Conservation (phyloP, 2,797 vertebrate genomes). For the Leucoraja ocellata region DNA sequence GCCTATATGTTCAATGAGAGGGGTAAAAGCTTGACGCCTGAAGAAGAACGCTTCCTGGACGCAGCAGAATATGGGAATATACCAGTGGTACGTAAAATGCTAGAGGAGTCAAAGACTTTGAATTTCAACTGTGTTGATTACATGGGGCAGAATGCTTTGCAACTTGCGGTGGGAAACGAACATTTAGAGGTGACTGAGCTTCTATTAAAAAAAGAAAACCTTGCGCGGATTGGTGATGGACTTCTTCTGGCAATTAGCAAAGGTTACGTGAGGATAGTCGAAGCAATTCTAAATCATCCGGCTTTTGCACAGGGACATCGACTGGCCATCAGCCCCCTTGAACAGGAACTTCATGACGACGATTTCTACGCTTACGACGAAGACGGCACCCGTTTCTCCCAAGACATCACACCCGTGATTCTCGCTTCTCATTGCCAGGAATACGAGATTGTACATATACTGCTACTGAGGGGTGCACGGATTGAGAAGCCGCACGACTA, state of each 20-base stretch:
- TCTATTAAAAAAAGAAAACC: constrained; percentile 84
- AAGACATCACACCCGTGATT: constrained; percentile 86
- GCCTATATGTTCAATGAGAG: constrained; percentile 98
- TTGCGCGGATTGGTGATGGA: constrained; percentile 82
- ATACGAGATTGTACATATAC: constrained; percentile 91
- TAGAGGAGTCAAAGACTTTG: constrained; percentile 91
- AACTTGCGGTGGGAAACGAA: constrained; percentile 87
- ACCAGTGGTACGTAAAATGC: constrained; percentile 90
- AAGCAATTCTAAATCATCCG: constrained; percentile 82
- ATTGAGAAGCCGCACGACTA: constrained; percentile 92
- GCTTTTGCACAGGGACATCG: constrained; percentile 81
- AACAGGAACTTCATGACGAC: constrained; percentile 85
- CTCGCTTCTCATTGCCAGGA: constrained; percentile 91
- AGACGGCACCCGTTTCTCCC: constrained; percentile 88
- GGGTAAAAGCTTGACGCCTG: constrained; percentile 78
- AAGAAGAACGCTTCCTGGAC: constrained; percentile 88
- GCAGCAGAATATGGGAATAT: constrained; percentile 94
- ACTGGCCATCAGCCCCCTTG: constrained; percentile 76
- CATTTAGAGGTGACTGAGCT: constrained; percentile 91
- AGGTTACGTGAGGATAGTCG: constrained; percentile 89
- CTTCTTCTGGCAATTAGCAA: constrained; percentile 89
- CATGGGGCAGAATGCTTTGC: constrained; percentile 92
- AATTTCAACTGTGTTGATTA: constrained; percentile 95
- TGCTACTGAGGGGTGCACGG: constrained; percentile 79
- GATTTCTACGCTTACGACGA: constrained; percentile 93